Percentiles rank a stretch among this genome's conserved stretches.
Evolutionary conservation across 1,140 invertebrate species (phyloP).

Genomic region (Mizuhopecten yessoensis): DNA sequence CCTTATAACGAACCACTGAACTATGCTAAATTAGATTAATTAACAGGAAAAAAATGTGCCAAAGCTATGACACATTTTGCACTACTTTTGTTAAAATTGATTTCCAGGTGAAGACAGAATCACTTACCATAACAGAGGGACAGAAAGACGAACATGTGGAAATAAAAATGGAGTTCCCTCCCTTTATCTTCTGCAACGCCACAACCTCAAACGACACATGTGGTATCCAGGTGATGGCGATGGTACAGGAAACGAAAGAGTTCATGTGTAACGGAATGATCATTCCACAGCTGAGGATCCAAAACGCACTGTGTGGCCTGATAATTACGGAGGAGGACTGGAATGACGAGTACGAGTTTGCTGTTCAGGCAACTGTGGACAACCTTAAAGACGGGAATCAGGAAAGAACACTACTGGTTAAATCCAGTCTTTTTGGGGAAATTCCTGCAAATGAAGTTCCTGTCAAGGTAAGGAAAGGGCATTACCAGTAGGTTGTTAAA

Average conservation of each 20-base stretch:
- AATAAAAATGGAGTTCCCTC: slow-evolving; percentile 48
- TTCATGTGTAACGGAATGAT: slow-evolving; percentile 42
- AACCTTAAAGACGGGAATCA: slow-evolving; percentile 69
- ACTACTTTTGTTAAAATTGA: too few species aligned
- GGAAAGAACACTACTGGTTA: slow-evolving; percentile 58
- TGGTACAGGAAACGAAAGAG: neutral
- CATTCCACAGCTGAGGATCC: slow-evolving; percentile 60
- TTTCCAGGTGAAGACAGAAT: slow-evolving; percentile 43
- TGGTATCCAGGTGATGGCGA: neutral
- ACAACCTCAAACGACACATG: neutral
- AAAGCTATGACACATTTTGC: too few species aligned
- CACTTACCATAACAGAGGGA: neutral
- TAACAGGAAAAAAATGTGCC: too few species aligned
- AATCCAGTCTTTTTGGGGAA: slow-evolving; percentile 43
- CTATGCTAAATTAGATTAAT: too few species aligned
- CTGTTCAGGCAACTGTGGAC: slow-evolving; percentile 67
- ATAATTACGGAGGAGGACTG: slow-evolving; percentile 55
- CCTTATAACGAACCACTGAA: too few species aligned
- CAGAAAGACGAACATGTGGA: neutral
- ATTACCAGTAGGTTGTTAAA: too few species aligned
- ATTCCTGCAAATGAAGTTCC: neutral
- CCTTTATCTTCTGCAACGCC: slow-evolving; percentile 52
- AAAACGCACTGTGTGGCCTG: slow-evolving; percentile 52
- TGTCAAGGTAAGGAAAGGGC: neutral
- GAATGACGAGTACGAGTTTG: slow-evolving; percentile 52